Evolutionary conservation across 2,888 invertebrate species (phyloP).

Genomic region (Amblyjoppa fuscipennis): DNA sequence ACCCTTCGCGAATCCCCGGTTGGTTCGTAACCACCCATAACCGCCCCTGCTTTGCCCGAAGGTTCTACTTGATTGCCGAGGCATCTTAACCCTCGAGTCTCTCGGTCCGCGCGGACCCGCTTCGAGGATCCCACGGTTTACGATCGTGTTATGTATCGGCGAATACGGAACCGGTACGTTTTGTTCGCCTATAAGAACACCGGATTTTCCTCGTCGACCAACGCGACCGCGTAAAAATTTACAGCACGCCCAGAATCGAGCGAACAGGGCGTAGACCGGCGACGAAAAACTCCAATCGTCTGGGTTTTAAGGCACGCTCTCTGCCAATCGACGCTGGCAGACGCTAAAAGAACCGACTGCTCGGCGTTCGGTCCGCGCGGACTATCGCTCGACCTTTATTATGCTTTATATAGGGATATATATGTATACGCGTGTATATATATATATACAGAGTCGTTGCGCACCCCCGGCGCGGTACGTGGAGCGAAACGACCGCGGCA

Average conservation of each 20-base stretch:
- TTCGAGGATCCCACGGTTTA: constrained; percentile 14
- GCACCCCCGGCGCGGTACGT: constrained; percentile 64
- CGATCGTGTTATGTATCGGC: neutral
- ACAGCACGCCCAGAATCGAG: constrained; percentile 78
- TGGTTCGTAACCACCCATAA: constrained; percentile 82
- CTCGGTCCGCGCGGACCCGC: constrained; percentile 80
- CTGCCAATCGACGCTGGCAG: constrained; percentile 62
- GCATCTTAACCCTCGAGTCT: constrained; percentile 84
- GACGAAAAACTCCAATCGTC: constrained; percentile 80
- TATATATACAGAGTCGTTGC: constrained; percentile 53
- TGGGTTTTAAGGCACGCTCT: constrained; percentile 35
- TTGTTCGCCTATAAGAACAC: constrained; percentile 75
- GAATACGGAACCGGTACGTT: constrained; percentile 7
- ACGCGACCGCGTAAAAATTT: constrained; percentile 77
- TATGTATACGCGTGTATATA: constrained; percentile 8
- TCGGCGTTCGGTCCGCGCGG: constrained; percentile 82
- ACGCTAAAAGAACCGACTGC: constrained; percentile 70
- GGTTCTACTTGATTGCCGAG: constrained; percentile 85
- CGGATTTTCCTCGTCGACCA: constrained; percentile 69
- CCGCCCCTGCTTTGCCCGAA: constrained; percentile 84
- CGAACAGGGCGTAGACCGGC: constrained; percentile 79
- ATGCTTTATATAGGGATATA: constrained; percentile 70
- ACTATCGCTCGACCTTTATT: constrained; percentile 78
- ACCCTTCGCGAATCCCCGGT: constrained; percentile 66
- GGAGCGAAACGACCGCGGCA: constrained; percentile 65